phyloP scores from a whole-genome alignment of 1,140 invertebrate genomes.

The Nephila pilipes region DNA sequence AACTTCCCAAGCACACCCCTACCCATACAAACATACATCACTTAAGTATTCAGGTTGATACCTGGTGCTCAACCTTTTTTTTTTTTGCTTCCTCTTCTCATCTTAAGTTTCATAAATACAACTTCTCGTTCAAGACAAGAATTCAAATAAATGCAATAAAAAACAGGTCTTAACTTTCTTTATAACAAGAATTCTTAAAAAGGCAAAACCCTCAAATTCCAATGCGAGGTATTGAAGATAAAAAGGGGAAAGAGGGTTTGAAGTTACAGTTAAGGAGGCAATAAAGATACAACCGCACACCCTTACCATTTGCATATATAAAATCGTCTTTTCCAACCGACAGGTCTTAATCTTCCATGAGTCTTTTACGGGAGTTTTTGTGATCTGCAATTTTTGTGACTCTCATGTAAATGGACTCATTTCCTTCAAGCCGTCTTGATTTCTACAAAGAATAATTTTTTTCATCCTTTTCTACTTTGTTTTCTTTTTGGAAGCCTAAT shows the following conservation, averaged over 20 bases:
- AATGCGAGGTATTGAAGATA: constrained; percentile 21
- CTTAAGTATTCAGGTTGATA: not conserved
- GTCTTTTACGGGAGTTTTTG: constrained; percentile 59
- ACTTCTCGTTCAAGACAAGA: constrained; percentile 5
- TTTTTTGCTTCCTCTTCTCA: not conserved
- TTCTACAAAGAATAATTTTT: not conserved
- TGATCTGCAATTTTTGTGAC: constrained; percentile 48
- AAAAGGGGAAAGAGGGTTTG: not conserved
- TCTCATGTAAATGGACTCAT: constrained; percentile 53
- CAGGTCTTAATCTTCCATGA: constrained; percentile 57
- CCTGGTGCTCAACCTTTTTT: not conserved
- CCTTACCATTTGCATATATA: constrained; percentile 52
- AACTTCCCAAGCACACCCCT: not conserved
- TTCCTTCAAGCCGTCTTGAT: constrained; percentile 40
- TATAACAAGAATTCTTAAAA: constrained; percentile 43
- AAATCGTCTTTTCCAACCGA: constrained; percentile 18
- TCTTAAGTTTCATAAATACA: not conserved
- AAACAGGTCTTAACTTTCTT: constrained; percentile 55
- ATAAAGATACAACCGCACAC: constrained; percentile 59
- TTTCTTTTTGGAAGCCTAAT: not conserved
- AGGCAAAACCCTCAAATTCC: constrained; percentile 50
- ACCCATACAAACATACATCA: not conserved
- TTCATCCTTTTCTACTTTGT: not conserved
- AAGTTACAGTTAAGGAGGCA: constrained; percentile 58
- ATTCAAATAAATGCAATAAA: constrained; percentile 48